Base-by-base conservation (phyloP, 1,140 invertebrate species). In the Procambarus virginalis region DNA sequence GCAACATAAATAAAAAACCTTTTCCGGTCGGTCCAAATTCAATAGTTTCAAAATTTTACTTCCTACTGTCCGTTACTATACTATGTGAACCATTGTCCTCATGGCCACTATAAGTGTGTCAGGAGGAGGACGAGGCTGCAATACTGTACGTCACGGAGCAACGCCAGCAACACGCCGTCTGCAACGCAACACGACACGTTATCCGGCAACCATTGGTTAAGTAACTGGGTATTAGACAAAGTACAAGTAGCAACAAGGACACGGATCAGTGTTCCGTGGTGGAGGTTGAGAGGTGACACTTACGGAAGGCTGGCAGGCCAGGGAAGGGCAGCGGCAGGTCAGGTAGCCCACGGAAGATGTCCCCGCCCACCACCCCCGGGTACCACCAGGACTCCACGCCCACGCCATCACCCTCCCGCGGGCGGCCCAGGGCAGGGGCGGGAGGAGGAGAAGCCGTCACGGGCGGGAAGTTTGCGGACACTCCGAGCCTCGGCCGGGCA, bases 291-390 rank as follows among this genome's bases (percentile, higher is more conserved):
- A 34, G 70, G 22, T 34, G 9, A 70, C 92, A 95, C 95, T 96
- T 94, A 96, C 95, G 93, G 91, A 96, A 96, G 22, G 95, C 95
- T 70, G 95, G 95, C 73, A 96, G 94, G 89, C 95, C 95, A 78
- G 95, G 95, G 46, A 95, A 95, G 82, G 89, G 83, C 49, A 90
- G 89, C 34, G 83, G 89, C 20, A 90, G 83, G 64, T 90, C 89
- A 0, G 83, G 84, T 5, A 90, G 76, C 9, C 83, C 89, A 4
- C 82, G 83, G 51, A 90, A 86, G 14, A 90, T 48, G 48, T 90
- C 89, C 20, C 58, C 84, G 12, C 83, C 89, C 45, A 90, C 77
- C 64, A 90, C n/a, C 2, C 89, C 89, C 2, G 89, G 89, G 78
- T 90, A 90, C 89, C 89, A 90, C 89, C 89, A 90, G 2, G 83